Evolutionary conservation across 2,888 invertebrate species (phyloP).

Genomic region (Drosophila rubida): DNA sequence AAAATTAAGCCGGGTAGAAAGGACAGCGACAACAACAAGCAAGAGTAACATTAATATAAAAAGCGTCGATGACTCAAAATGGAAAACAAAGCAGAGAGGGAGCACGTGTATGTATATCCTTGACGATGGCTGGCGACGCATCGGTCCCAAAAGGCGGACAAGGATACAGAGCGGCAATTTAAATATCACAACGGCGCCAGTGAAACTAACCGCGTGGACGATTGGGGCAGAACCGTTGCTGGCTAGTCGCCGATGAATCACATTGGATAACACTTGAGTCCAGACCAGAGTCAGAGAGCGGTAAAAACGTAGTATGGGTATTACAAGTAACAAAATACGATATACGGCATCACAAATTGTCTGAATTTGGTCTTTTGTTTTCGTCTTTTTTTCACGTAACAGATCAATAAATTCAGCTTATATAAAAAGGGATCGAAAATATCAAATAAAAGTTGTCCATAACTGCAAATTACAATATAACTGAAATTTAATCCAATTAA

Average conservation of each 20-base stretch:
- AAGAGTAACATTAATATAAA: slow-evolving; percentile 58
- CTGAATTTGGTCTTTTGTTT: too few relatives aligned
- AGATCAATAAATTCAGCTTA: too few relatives aligned
- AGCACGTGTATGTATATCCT: slow-evolving; percentile 20
- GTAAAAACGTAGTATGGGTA: too few relatives aligned
- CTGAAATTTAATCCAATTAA: too few relatives aligned
- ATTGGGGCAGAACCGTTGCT: slow-evolving; percentile 12
- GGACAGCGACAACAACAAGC: slow-evolving; percentile 28
- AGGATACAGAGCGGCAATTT: slow-evolving; percentile 73
- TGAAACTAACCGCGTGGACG: slow-evolving; percentile 67
- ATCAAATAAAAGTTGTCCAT: too few relatives aligned
- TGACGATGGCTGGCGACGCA: slow-evolving; percentile 60
- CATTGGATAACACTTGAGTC: slow-evolving; percentile 35
- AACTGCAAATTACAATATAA: too few relatives aligned
- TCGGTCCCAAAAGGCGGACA: slow-evolving; percentile 56
- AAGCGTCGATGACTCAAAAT: slow-evolving; percentile 69
- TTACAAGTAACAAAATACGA: too few relatives aligned
- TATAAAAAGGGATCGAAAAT: too few relatives aligned
- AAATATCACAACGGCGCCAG: slow-evolving; percentile 81
- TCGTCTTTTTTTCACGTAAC: too few relatives aligned
- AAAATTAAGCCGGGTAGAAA: slow-evolving; percentile 39
- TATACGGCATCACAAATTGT: too few relatives aligned
- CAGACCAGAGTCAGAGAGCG: slow-evolving; percentile 3
- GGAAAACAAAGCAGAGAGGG: slow-evolving; percentile 14
- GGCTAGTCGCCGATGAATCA: slow-evolving; percentile 65